Evolutionary conservation across 2,113 vertebrate species (phyloP), one percentile per base, ranked within the genome.

Genomic region (Aix galericulata): DNA sequence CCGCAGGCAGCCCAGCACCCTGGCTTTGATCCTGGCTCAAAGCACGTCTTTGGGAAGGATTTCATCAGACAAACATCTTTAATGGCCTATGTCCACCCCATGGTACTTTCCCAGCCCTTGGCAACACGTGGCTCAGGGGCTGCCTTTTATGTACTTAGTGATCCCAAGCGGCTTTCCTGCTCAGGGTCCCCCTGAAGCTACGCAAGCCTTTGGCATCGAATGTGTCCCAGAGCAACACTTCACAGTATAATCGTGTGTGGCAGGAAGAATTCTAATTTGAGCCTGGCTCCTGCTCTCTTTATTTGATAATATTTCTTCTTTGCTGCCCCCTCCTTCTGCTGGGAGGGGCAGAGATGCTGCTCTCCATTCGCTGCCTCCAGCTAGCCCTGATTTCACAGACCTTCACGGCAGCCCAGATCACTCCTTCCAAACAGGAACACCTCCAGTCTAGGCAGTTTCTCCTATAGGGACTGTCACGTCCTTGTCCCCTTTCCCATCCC

Each of bases 11-110:
- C 40, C 71, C 78, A 60, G 62, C 1, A 17, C 15, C 38, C 66
- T 75, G 53, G 53, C 80, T 96, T 88, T 93, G 80, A 88, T 94
- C 79, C 73, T 93, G 64, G 40, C 72, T 88, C 63, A 81, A 91
- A 83, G 18, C 44, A 68, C n/a, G 29, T 69, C 68, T 91, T 44
- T 36, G 44, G 44, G 72, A 89, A 34, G 73, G 73, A 86, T 68
- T 89, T 89, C 53, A 91, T 68, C 56, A 89, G 23, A 78, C 32
- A 82, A 87, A 76, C 0, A 1, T 59, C 83, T 94, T 78, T 93
- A 88, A 78, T 86, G 68, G 63, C 52, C 79, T 82, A n/a, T 31
- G 89, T 55, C 63, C 40, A 86, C 25, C 27, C 23, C 6, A 17
- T 58, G 50, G 52, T 44, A 53, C 67, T 25, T 63, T 85, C 66